Evolutionary conservation across 2,888 invertebrate species (phyloP), one percentile per base, ranked within the genome.

Genomic region (Meandrusa payeni): DNA sequence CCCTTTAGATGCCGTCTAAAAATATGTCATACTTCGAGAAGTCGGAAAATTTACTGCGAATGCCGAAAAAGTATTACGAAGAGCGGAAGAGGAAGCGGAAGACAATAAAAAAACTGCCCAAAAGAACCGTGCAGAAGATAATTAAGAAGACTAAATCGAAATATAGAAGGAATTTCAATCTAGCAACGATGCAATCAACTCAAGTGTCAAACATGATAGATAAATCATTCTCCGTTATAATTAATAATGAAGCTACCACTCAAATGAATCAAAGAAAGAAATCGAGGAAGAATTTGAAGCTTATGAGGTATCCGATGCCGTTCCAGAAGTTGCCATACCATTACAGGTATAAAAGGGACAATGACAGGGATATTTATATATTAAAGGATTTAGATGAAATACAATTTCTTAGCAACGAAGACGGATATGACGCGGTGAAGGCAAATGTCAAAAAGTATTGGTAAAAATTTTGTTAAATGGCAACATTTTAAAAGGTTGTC

Each of bases 91-190:
- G 58, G 12, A 74, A 63, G 48, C 57, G 63, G 24, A 41, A 47
- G 7, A 44, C 39, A 0, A 33, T 50, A 1, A 82, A 78, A 48
- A 82, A 81, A 44, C 43, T 63, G 0, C 75, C 80, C 2, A 85
- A 67, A 51, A 61, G 81, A 24, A 83, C 76, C 1, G 69, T 82
- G 20, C 86, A 86, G 54, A 86, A 82, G 58, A 85, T 86, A 3
- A 85, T 85, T 51, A 85, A 76, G 49, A 80, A 76, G 51, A 75
- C 71, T 2, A 68, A 48, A 38, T 50, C 57, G 0, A 77, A 64
- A 46, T 51, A 61, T n/a, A 72, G 61, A 38, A 81, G 70, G 42
- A 31, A 69, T 23, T 48, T 68, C 2, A 57, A 57, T 4, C 48
- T 55, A 23, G 43, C 55, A 12, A 65, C 69, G 0, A 67, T 54